Conservation (phyloP, 2,113 vertebrate species). For the Hyperopisus bebe region DNA sequence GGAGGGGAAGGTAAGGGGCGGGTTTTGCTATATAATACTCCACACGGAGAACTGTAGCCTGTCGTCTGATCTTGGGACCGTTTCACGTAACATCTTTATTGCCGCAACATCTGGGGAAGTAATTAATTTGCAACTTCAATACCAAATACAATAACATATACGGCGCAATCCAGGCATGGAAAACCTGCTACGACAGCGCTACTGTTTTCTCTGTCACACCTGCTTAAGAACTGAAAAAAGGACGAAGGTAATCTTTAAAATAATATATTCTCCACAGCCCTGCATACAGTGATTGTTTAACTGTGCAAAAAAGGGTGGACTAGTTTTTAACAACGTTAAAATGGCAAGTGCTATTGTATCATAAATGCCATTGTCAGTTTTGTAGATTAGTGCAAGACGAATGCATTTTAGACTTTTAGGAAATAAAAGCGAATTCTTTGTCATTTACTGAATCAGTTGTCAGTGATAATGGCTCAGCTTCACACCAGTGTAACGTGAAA, state of each 20-base stretch:
- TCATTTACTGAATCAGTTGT: neutral
- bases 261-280: neutral
- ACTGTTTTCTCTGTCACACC: constrained; percentile 33
- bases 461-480: neutral
- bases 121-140: constrained; percentile 27
- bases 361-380: neutral
- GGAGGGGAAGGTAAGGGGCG: constrained; percentile 34
- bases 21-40: constrained; percentile 43
- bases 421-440: neutral
- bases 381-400: neutral
- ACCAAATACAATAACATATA: constrained; percentile 14
- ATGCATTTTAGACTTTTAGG: neutral
- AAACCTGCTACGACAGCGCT: constrained; percentile 23
- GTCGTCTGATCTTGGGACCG: constrained; percentile 43
- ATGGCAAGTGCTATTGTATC: neutral
- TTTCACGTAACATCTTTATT: constrained; percentile 37
- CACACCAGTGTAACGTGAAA: neutral
- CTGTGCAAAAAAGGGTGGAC: neutral
- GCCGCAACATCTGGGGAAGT: constrained; percentile 37
- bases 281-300: neutral
- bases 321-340: neutral
- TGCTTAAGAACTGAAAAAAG: constrained; percentile 35
- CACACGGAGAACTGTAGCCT: constrained; percentile 36
- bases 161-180: constrained; percentile 30
- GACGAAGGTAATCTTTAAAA: constrained; percentile 38